These are phyloP conservation scores for Perodicticus potto DNA, from an alignment of 2,797 vertebrate species.

Conservation along the genomic window DNA sequence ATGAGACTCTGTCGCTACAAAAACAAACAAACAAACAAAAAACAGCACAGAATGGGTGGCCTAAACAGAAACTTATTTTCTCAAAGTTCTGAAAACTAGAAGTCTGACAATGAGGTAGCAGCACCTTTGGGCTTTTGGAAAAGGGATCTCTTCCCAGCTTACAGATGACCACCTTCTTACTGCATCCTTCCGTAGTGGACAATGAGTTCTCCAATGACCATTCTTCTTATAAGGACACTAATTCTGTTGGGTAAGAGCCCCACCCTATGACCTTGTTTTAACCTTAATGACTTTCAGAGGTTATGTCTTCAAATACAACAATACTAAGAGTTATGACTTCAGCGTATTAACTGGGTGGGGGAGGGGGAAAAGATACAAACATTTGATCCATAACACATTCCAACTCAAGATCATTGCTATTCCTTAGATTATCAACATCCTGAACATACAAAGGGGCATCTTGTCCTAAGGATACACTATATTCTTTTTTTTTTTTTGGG, in stretches of 20 bases:
- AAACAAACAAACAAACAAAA: background rate
- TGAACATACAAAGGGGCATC: background rate
- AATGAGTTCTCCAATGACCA: background rate
- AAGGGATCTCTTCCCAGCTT: background rate
- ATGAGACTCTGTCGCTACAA: no score
- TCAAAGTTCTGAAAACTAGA: background rate
- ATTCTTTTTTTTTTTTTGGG: background rate
- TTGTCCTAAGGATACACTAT: background rate
- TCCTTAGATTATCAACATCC: conserved; percentile 29
- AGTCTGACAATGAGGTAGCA: background rate
- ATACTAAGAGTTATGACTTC: background rate
- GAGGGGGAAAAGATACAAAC: background rate
- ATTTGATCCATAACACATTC: background rate
- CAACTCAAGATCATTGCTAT: conserved; percentile 14
- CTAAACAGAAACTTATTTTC: conserved; percentile 31
- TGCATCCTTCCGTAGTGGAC: background rate
- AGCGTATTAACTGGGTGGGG: background rate
- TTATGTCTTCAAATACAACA: background rate
- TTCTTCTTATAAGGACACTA: background rate
- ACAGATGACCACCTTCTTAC: background rate
- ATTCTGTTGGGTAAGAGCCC: background rate
- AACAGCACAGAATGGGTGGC: background rate
- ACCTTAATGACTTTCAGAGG: background rate
- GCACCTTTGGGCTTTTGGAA: background rate
- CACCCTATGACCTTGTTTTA: background rate